Percentiles rank a stretch among this genome's conserved stretches.
These are phyloP conservation scores for Allacma fusca DNA, from an alignment of 2,888 invertebrate species.

Conservation along the genomic window DNA sequence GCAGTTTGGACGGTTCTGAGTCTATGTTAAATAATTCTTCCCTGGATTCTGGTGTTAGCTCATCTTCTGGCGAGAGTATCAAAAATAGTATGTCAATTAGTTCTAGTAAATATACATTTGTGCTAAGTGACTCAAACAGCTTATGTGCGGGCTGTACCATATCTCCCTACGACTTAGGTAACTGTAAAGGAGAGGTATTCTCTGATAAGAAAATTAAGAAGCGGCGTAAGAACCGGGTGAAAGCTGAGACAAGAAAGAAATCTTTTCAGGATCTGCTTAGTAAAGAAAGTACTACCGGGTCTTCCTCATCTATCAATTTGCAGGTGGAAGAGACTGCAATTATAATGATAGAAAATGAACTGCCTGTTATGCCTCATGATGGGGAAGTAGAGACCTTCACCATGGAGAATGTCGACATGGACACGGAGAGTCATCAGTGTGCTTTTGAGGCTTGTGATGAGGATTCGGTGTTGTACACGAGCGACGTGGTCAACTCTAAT, in stretches of 20 bases:
- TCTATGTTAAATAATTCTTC: background rate
- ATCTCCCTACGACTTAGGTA: slow-evolving; percentile 35
- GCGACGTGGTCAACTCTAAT: slow-evolving; percentile 20
- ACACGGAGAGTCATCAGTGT: slow-evolving; percentile 52
- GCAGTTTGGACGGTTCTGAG: background rate
- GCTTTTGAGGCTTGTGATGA: slow-evolving; percentile 61
- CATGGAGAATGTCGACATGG: slow-evolving; percentile 42
- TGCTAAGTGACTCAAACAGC: slow-evolving; percentile 55
- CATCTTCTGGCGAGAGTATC: slow-evolving; percentile 10
- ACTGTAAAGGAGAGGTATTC: slow-evolving; percentile 31
- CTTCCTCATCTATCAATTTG: background rate
- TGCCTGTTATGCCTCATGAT: background rate
- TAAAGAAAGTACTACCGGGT: background rate
- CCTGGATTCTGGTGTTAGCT: background rate
- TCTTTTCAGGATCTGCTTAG: slow-evolving; percentile 2
- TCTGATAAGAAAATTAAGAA: slow-evolving; percentile 40
- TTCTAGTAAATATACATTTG: slow-evolving; percentile 50
- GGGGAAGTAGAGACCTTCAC: slow-evolving; percentile 19
- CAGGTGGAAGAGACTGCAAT: slow-evolving; percentile 9
- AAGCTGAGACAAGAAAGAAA: slow-evolving; percentile 16
- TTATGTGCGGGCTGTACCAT: slow-evolving; percentile 57
- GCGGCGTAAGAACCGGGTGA: slow-evolving; percentile 23
- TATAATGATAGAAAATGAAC: slow-evolving; percentile 29
- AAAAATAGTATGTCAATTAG: slow-evolving; percentile 12
- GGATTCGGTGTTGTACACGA: slow-evolving; percentile 53